Evolutionary conservation across 1,140 invertebrate genomes (phyloP).

Genomic region (Cyrtorhinus lividipennis): DNA sequence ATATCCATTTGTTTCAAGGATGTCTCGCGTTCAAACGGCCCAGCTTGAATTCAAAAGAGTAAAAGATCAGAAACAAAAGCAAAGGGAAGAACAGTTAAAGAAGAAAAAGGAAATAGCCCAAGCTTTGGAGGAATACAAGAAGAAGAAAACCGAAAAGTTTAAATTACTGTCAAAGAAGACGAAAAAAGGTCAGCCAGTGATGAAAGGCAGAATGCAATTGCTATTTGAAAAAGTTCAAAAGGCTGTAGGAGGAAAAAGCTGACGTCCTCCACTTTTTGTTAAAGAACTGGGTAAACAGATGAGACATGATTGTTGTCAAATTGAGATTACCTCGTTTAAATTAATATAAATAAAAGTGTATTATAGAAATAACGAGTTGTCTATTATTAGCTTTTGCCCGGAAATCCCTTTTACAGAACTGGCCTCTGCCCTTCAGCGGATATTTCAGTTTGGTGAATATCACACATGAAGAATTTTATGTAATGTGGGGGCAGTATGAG

Average conservation of each 20-base stretch:
- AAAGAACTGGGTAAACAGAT: too few species aligned
- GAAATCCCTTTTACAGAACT: too few species aligned
- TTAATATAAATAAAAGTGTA: too few species aligned
- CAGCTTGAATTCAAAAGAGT: constrained; percentile 38
- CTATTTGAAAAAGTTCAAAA: constrained; percentile 45
- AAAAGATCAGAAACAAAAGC: constrained; percentile 39
- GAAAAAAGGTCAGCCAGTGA: constrained; percentile 58
- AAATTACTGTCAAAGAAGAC: constrained; percentile 55
- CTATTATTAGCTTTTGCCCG: too few species aligned
- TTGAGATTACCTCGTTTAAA: too few species aligned
- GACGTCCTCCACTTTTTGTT: too few species aligned
- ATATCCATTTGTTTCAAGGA: constrained; percentile 16
- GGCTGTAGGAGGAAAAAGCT: background rate
- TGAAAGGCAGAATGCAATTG: constrained; percentile 55
- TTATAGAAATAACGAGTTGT: too few species aligned
- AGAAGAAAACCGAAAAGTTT: constrained; percentile 45
- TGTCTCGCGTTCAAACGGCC: constrained; percentile 35
- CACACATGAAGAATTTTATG: too few species aligned
- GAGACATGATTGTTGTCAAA: too few species aligned
- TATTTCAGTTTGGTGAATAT: too few species aligned
- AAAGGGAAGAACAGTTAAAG: constrained; percentile 34
- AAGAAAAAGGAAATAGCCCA: constrained; percentile 39
- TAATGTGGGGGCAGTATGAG: too few species aligned
- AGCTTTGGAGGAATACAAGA: constrained; percentile 46
- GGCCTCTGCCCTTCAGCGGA: too few species aligned